Conservation (phyloP, 1,140 invertebrate species). For the Drosophila auraria region DNA sequence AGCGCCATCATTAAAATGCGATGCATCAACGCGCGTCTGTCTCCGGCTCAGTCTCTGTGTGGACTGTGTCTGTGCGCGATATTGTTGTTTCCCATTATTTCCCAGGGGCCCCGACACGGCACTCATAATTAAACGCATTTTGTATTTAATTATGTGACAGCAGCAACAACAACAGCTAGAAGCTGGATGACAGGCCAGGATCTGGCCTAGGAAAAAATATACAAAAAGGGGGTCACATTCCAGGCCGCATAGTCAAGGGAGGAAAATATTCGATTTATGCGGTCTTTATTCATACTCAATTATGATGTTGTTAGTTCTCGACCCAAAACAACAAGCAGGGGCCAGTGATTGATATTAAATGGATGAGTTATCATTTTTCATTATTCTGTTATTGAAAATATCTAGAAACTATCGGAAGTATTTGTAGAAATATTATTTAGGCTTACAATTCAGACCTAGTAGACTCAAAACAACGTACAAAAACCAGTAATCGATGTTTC, state of each 20-base stretch:
- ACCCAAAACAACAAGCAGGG: background rate
- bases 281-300: background rate
- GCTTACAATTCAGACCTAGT: no score
- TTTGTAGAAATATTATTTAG: no score
- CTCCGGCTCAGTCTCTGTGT: background rate
- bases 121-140: constrained; percentile 64
- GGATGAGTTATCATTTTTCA: no score
- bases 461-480: background rate
- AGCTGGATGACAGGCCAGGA: background rate
- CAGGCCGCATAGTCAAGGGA: background rate
- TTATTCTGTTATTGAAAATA: background rate
- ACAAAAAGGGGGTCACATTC: background rate
- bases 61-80: background rate
- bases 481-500: no score
- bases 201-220: background rate
- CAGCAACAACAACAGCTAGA: constrained; percentile 4
- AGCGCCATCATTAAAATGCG: constrained; percentile 51
- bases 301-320: background rate
- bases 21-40: constrained; percentile 48
- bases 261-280: background rate
- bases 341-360: no score
- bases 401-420: background rate
- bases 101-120: constrained; percentile 44
- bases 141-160: constrained; percentile 57
- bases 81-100: constrained; percentile 55